Percentiles rank a stretch among this genome's conserved stretches.
Conservation (phyloP, 2,888 invertebrate genomes). For the Julus scandinavius region DNA sequence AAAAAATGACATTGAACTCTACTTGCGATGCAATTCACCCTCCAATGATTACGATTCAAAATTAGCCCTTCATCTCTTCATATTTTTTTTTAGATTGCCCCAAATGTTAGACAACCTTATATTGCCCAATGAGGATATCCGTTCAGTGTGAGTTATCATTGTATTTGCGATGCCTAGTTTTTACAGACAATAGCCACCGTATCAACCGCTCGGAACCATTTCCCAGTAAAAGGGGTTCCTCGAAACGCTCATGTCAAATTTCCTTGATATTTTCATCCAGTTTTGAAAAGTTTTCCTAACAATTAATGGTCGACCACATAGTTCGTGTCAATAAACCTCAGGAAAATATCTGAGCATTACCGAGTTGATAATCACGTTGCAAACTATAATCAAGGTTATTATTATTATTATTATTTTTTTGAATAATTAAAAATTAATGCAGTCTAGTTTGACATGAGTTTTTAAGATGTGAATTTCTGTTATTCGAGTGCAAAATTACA, state of each 20-base stretch:
- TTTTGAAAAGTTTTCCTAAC: neutral
- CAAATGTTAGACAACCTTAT: conserved; percentile 12
- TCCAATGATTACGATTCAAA: neutral
- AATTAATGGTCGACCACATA: neutral
- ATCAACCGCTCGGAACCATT: neutral
- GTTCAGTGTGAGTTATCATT: conserved; percentile 14
- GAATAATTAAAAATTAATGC: no score
- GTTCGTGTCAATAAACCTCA: no score
- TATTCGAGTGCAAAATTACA: neutral
- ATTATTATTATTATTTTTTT: no score
- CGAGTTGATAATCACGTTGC: no score
- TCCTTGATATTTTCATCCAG: neutral
- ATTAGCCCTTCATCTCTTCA: conserved; percentile 25
- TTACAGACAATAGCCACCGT: conserved; percentile 3
- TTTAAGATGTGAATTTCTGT: neutral
- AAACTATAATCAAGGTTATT: no score
- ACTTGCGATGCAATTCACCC: conserved; percentile 24
- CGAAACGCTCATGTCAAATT: neutral
- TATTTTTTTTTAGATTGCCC: conserved; percentile 18
- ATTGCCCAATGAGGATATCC: conserved; percentile 50
- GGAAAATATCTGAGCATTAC: no score
- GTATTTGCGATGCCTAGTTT: conserved; percentile 15
- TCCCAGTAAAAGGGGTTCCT: conserved; percentile 15
- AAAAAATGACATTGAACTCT: conserved; percentile 38
- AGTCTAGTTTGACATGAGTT: no score